Percentiles rank a stretch among this genome's conserved stretches.
Evolutionary conservation across 2,797 vertebrate genomes (phyloP).

Genomic region (Varecia variegata): DNA sequence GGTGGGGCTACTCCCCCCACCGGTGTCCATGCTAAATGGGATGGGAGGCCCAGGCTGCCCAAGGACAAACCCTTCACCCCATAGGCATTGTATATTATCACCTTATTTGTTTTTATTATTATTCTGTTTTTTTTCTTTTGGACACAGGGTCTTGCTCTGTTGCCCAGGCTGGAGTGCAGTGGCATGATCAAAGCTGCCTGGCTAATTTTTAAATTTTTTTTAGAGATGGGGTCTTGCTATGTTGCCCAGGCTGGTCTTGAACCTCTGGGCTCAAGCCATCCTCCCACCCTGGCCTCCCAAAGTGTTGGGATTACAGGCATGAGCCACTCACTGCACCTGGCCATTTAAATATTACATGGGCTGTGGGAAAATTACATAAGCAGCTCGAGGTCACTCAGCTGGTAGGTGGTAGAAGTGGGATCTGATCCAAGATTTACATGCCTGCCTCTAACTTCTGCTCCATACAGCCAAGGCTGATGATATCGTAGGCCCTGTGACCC

Average conservation of each 20-base stretch:
- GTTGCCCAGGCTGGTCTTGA: not conserved
- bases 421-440: not conserved
- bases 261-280: not conserved
- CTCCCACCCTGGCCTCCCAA: not conserved
- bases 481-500: constrained; percentile 89
- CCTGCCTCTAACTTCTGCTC: not conserved
- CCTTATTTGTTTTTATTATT: not conserved
- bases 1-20: constrained; percentile 80
- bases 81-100: fast-evolving
- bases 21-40: fast-evolving
- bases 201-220: not conserved
- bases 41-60: no score
- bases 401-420: not conserved
- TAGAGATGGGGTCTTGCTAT: not conserved
- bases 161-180: not conserved
- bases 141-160: not conserved
- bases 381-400: fast-evolving
- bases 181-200: fast-evolving
- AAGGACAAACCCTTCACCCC: not conserved
- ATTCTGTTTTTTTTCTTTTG: not conserved
- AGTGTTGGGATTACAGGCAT: not conserved
- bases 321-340: not conserved
- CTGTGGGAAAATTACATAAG: fast-evolving
- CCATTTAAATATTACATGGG: not conserved
- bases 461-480: constrained; percentile 93